Percentiles rank a stretch among this genome's conserved stretches.
Evolutionary conservation across 1,140 invertebrate species (phyloP).

Genomic region (Oedothorax gibbosus): DNA sequence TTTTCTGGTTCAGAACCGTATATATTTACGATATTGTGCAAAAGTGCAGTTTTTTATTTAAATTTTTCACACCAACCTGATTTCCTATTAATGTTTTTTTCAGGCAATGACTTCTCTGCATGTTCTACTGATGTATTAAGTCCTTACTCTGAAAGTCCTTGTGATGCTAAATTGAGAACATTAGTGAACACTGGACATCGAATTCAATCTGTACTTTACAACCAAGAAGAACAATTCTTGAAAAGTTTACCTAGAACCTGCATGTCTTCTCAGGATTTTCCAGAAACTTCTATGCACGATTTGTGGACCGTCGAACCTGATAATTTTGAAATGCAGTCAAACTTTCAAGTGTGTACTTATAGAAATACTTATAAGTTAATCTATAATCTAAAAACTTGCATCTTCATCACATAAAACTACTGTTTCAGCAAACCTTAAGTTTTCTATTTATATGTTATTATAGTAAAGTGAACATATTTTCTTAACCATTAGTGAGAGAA

Average conservation of each 20-base stretch:
- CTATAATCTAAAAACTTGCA: no score
- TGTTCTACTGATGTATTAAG: conserved; percentile 1
- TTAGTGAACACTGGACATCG: conserved; percentile 21
- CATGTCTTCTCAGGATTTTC: not conserved
- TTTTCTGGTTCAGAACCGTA: no score
- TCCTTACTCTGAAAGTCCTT: not conserved
- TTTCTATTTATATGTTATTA: no score
- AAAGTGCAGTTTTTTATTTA: no score
- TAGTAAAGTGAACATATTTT: no score
- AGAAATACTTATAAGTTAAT: no score
- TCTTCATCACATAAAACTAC: no score
- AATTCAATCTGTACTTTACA: conserved; percentile 47
- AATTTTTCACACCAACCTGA: no score
- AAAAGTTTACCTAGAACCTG: conserved; percentile 54
- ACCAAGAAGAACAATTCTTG: conserved; percentile 51
- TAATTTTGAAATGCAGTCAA: conserved; percentile 20
- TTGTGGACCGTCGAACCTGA: conserved; percentile 28
- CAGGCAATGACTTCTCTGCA: not conserved
- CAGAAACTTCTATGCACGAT: conserved; percentile 4
- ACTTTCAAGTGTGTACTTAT: conserved; percentile 33
- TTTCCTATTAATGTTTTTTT: not conserved
- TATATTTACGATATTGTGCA: no score
- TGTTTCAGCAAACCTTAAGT: no score
- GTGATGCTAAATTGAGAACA: conserved; percentile 2
- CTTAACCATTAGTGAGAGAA: no score